A percentile compares a stretch with the other conserved stretches of the same genome.
Conservation (phyloP, 2,113 vertebrate genomes). For the Centrocercus urophasianus region DNA sequence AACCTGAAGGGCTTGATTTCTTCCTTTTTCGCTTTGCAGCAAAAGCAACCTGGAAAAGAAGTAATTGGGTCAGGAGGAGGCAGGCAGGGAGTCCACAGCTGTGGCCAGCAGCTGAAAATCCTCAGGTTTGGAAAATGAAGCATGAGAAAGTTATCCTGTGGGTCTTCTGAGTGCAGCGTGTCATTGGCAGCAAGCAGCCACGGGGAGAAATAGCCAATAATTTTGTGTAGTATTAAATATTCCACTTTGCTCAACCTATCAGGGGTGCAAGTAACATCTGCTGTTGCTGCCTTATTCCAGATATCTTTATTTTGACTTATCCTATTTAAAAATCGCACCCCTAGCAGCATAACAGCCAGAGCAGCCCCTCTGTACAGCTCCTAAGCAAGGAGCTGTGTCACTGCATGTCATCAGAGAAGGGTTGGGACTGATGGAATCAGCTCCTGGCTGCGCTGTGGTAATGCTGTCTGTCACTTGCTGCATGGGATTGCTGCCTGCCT, state of each 20-base stretch:
- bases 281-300: neutral
- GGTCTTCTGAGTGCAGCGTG: accelerated
- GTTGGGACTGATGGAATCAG: neutral
- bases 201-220: neutral
- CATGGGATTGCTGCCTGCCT: neutral
- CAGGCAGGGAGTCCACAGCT: neutral
- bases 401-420: neutral
- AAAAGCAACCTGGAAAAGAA: neutral
- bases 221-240: neutral
- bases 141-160: neutral
- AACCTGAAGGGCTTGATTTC: neutral
- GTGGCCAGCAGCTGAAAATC: neutral
- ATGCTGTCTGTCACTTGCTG: accelerated
- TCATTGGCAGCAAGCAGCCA: neutral
- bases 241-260: neutral
- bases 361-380: neutral
- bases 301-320: neutral
- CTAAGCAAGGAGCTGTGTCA: neutral
- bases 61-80: neutral
- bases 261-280: neutral
- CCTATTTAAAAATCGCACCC: constrained; percentile 12
- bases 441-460: neutral
- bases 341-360: neutral
- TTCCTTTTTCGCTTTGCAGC: neutral
- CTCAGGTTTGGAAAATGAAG: neutral